Evolutionary conservation across 2,888 invertebrate species (phyloP).

Genomic region (Abscondita cerata): DNA sequence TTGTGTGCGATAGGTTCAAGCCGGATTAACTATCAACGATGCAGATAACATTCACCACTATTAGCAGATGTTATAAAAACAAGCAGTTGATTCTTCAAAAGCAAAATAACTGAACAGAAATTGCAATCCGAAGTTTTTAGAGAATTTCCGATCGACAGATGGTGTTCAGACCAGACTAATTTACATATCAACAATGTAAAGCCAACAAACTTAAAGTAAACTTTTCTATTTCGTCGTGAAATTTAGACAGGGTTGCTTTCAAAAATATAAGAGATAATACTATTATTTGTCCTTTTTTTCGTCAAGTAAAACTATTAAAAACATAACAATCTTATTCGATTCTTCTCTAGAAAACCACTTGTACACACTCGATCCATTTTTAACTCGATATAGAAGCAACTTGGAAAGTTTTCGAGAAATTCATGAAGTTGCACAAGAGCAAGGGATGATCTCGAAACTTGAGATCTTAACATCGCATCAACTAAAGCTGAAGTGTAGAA

Average conservation of each 20-base stretch:
- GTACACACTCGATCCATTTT: conserved; percentile 30
- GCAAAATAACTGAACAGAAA: neutral
- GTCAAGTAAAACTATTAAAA: conserved; percentile 15
- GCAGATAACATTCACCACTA: no score
- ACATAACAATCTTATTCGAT: conserved; percentile 24
- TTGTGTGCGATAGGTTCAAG: no score
- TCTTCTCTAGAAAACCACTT: conserved; percentile 27
- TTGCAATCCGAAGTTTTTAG: neutral
- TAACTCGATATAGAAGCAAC: conserved; percentile 30
- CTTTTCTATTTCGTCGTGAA: neutral
- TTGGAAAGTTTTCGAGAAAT: conserved; percentile 30
- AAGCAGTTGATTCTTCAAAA: no score
- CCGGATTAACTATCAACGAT: no score
- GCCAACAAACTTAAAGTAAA: no score
- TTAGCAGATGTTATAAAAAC: no score
- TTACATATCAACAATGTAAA: neutral
- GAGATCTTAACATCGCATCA: conserved; percentile 21
- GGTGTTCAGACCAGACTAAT: neutral
- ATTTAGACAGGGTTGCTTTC: neutral
- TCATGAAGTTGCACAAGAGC: conserved; percentile 35
- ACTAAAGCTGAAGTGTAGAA: conserved; percentile 21
- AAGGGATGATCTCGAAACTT: conserved; percentile 32
- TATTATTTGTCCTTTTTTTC: neutral
- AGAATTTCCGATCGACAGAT: neutral
- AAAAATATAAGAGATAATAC: neutral